phyloP scores from a whole-genome alignment of 2,113 vertebrate species.

The Nestor notabilis region DNA sequence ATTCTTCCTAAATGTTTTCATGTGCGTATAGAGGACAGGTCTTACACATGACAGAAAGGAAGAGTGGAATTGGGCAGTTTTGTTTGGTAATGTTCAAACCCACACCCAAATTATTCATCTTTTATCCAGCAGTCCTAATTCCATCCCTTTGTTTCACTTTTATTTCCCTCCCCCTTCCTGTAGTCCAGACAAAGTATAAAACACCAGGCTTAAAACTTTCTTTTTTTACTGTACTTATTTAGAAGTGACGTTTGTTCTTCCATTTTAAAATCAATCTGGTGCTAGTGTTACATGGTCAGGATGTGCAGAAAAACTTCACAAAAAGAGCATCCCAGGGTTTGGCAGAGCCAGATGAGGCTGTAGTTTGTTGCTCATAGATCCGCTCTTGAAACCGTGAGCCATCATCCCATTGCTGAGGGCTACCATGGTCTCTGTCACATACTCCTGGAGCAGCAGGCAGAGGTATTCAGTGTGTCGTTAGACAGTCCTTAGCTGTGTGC shows the following conservation, averaged over 20 bases:
- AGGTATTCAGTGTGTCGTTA: accelerated
- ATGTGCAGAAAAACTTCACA: neutral
- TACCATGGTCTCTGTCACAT: accelerated
- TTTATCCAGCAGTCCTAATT: neutral
- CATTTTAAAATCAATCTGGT: neutral
- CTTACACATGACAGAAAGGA: neutral
- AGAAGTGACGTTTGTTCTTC: neutral
- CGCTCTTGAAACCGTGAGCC: neutral
- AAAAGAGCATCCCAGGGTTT: neutral
- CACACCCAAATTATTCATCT: neutral
- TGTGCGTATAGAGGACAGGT: neutral
- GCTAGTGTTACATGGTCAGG: accelerated
- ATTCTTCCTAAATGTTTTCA: conserved; percentile 18
- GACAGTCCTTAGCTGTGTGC: neutral
- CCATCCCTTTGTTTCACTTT: neutral
- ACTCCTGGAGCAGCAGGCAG: accelerated
- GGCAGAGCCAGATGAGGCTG: neutral
- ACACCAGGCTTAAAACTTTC: neutral
- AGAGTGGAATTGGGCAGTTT: neutral
- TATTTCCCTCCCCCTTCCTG: accelerated
- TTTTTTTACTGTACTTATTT: neutral
- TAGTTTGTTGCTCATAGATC: neutral
- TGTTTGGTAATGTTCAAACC: neutral
- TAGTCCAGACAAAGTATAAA: neutral
- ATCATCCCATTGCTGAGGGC: neutral